Conservation (phyloP, 1,140 invertebrate species). For the Ridgeia piscesae region DNA sequence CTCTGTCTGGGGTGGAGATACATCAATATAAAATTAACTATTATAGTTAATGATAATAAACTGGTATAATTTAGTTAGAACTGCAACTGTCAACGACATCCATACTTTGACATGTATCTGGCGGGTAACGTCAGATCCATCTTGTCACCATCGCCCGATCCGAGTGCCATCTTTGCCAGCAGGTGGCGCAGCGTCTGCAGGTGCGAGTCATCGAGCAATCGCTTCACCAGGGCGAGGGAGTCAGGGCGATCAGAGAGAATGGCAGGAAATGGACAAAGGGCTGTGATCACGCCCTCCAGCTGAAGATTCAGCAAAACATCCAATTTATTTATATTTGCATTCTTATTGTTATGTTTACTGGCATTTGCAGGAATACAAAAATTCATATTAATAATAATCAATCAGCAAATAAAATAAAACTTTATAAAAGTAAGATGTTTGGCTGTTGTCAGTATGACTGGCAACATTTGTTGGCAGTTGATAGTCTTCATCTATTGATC, state of each 20-base stretch:
- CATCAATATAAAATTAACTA: neutral
- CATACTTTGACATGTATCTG: neutral
- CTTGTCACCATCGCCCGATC: neutral
- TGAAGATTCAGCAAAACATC: neutral
- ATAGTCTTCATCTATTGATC: too few species aligned
- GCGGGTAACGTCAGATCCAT: neutral
- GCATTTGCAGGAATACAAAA: too few species aligned
- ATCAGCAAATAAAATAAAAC: too few species aligned
- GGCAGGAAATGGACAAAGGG: conserved; percentile 38
- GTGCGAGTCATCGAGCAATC: conserved; percentile 28
- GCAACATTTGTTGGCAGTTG: too few species aligned
- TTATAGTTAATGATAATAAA: neutral
- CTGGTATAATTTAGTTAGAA: neutral
- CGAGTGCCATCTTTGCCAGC: neutral
- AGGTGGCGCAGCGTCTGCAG: conserved; percentile 6
- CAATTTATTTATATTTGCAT: neutral
- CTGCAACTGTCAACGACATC: neutral
- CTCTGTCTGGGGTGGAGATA: too few species aligned
- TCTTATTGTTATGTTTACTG: too few species aligned
- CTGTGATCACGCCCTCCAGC: neutral
- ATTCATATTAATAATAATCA: too few species aligned
- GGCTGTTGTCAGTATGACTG: too few species aligned
- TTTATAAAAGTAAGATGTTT: too few species aligned
- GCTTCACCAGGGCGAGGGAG: conserved; percentile 35
- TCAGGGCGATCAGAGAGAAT: conserved; percentile 30